Evolutionary conservation across 2,113 vertebrate genomes (phyloP), one percentile per base, ranked within the genome.

Genomic region (Empidonax alnorum): DNA sequence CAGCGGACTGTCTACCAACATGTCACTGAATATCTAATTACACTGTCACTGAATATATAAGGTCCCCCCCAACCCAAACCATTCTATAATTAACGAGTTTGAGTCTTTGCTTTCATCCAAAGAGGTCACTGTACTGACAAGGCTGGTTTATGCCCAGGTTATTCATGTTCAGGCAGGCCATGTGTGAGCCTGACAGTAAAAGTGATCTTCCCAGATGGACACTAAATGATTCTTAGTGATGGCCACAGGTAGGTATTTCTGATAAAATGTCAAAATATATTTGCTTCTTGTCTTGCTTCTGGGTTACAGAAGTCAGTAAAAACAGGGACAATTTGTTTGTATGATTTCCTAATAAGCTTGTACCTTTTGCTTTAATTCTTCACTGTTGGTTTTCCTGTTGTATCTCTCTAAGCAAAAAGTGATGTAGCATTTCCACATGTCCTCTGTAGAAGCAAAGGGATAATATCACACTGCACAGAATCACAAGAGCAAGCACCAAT

Each of bases 391-490:
- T 95, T 99, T 99, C 97, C 99, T 99, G 84, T 98, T 98, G 58
- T 96, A 98, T 76, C 99, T 98, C 88, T 99, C 99, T 85, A 98
- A 90, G 81, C 99, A 99, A 97, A 99, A 99, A 16, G 87, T 96
- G 56, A 98, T 93, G n/a, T 99, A 99, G 95, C 97, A 98, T 24
- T 98, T 98, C 99, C 99, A 99, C 99, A 99, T 99, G 80, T 97
- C 95, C 97, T 98, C 99, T 99, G 86, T 4, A 96, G 89, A 59
- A 88, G 81, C 67, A 96, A 93, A 95, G 62, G 47, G 47, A 94
- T 20, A 89, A 6, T 15, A 56, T 75, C 33, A 91, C 33, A 87
- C 53, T 79, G 86, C 1, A 80, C 4, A 68, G 13, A 81, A 63
- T 16, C 75, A 82, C 31, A 78, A 69, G 14, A 86, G 12, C 69